Base-by-base conservation (phyloP, 2,113 vertebrate species). In the Athene cunicularia region DNA sequence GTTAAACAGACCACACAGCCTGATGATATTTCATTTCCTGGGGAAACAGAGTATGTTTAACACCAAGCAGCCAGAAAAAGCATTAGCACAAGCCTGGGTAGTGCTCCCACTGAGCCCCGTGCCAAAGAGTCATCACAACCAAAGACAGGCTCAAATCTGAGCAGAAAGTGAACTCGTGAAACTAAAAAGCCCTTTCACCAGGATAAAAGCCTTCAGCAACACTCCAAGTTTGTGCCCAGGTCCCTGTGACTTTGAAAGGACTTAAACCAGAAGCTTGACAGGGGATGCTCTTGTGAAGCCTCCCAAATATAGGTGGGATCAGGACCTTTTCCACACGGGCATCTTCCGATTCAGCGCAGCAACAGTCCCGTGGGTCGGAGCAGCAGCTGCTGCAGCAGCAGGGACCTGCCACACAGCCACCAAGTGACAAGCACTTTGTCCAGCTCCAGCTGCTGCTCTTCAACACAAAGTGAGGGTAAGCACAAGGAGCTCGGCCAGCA, bases 361-460 rank as follows among this genome's bases (percentile, higher is more conserved):
- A n/a, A 62, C 35, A 28, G 75, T 17, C 71, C 66, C 5, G 0
- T 0, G 8, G 75, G 23, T 5, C 5, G 2, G 8, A 63, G 71
- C 47, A 55, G 92, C 88, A 90, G 94, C 90, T 85, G 90, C 49
- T 0, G 6, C n/a, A 41, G 60, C 92, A 94, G 93, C 67, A 9
- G 71, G 88, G 33, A 53, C 49, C 90, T 53, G 88, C 66, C 79
- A 67, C 3, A 1, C 49, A 2, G 53, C 14, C 14, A 73, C 71
- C 49, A 7, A 85, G 55, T 66, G 93, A 86, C 55, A 33, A 55
- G 30, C 17, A 20, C 86, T 64, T 5, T 9, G 72, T 37, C 50
- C 72, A 41, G 72, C 56, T 37, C 72, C 68, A 24, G 91, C 75
- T 64, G 73, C 88, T 63, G 75, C 63, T 76, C 53, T 55, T 60